These are phyloP conservation scores for Steromphala cineraria DNA, from an alignment of 2,888 invertebrate genomes.

Conservation along the genomic window DNA sequence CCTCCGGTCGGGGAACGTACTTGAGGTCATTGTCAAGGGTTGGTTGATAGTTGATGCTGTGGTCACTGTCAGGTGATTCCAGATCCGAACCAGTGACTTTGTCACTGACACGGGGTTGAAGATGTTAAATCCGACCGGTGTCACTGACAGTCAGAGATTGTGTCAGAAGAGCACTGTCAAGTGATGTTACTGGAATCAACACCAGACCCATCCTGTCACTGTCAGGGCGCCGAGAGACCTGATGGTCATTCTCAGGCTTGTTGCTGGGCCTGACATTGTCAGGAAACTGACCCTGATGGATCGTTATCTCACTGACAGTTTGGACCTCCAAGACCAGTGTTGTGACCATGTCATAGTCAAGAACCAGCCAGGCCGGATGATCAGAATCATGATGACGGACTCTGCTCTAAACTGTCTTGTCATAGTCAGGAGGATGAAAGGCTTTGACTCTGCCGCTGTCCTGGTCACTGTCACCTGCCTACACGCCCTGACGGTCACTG, in stretches of 20 bases:
- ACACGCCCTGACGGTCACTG: background rate
- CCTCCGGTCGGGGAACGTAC: background rate
- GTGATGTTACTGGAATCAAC: conserved; percentile 11
- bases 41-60: background rate
- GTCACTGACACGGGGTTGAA: conserved; percentile 30
- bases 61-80: background rate
- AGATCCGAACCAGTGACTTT: background rate
- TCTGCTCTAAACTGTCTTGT: conserved; percentile 39
- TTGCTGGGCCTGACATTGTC: conserved; percentile 27
- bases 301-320: background rate
- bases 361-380: conserved; percentile 21
- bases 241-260: conserved; percentile 40
- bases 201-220: conserved; percentile 29
- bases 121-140: conserved; percentile 25
- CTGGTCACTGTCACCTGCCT: background rate
- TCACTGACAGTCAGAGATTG: background rate
- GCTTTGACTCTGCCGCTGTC: background rate
- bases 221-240: conserved; percentile 25
- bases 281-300: conserved; percentile 7
- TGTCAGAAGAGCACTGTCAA: background rate
- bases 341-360: conserved; percentile 39
- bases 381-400: conserved; percentile 36
- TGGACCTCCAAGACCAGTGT: background rate
- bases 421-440: conserved; percentile 36
- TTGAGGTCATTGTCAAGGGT: background rate